These are phyloP conservation scores for Gobio occitaniae DNA, from an alignment of 2,797 vertebrate genomes.

Conservation along the genomic window DNA sequence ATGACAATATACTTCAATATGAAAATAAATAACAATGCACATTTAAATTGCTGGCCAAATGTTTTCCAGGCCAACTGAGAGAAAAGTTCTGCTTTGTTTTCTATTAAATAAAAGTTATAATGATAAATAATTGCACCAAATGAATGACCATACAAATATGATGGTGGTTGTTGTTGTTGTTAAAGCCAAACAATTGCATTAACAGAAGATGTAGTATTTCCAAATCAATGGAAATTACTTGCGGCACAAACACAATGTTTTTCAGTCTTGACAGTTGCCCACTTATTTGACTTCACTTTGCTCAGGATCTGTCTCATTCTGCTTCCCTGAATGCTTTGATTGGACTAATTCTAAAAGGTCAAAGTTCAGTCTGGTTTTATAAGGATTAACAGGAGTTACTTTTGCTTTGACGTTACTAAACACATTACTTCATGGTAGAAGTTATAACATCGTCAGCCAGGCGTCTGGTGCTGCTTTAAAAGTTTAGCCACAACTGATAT, in stretches of 20 bases:
- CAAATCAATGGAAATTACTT: not conserved
- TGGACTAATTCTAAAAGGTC: slow-evolving; percentile 47
- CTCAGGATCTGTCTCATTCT: slow-evolving; percentile 37
- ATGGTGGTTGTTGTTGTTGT: not conserved
- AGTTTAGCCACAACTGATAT: slow-evolving; percentile 27
- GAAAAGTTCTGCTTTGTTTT: not conserved
- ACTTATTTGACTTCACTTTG: slow-evolving; percentile 24
- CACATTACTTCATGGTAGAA: slow-evolving; percentile 40
- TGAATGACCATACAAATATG: not conserved
- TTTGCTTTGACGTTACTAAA: slow-evolving; percentile 48
- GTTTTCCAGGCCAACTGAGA: not conserved
- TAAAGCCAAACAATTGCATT: not conserved
- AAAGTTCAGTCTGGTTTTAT: slow-evolving; percentile 48
- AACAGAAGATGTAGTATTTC: not conserved
- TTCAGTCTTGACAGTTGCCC: slow-evolving; percentile 12
- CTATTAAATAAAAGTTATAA: not conserved
- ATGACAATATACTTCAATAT: slow-evolving; percentile 8
- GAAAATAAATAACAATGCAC: slow-evolving; percentile 1
- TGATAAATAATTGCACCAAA: not conserved
- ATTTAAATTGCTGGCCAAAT: not conserved
- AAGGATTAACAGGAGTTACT: slow-evolving; percentile 27
- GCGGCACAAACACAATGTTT: not conserved
- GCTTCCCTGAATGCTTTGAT: slow-evolving; percentile 57
- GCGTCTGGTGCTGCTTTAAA: slow-evolving; percentile 34
- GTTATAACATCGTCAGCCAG: slow-evolving; percentile 29